These are phyloP conservation scores for Drosophila serrata DNA, from an alignment of 1,140 invertebrate genomes.

Conservation along the genomic window DNA sequence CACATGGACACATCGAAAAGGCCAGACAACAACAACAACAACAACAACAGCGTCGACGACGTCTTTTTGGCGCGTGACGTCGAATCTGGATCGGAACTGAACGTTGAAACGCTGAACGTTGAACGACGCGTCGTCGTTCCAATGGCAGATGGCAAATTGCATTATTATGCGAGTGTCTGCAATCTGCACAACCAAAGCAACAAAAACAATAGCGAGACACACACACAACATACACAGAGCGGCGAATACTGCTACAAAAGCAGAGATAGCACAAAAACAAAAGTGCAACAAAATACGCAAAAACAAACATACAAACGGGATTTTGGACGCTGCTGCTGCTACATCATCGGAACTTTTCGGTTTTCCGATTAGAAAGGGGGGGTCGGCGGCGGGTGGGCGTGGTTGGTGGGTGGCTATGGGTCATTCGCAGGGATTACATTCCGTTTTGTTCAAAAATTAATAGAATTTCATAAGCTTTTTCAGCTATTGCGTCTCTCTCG, in stretches of 20 bases:
- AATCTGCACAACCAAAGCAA: constrained; percentile 72
- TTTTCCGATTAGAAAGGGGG: constrained; percentile 47
- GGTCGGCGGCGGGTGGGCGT: constrained; percentile 1
- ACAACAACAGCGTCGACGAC: constrained; percentile 38
- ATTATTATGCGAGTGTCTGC: constrained; percentile 85
- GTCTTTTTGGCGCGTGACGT: constrained; percentile 83
- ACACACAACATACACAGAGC: constrained; percentile 13
- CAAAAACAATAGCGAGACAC: constrained; percentile 24
- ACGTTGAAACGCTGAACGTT: constrained; percentile 12
- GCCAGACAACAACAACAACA: constrained; percentile 36
- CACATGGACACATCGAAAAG: constrained; percentile 34
- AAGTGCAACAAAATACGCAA: constrained; percentile 77
- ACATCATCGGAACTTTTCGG: constrained; percentile 30
- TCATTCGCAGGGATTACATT: constrained; percentile 66
- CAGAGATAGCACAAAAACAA: constrained; percentile 59
- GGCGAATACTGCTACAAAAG: constrained; percentile 8
- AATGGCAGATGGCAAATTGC: constrained; percentile 80
- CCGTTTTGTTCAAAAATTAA: constrained; percentile 84
- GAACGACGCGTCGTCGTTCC: constrained; percentile 14
- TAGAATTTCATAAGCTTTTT: constrained; percentile 83
- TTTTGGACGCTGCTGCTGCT: constrained; percentile 27
- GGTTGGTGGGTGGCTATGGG: constrained; percentile 3
- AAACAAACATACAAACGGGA: constrained; percentile 58
- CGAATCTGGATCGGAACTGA: constrained; percentile 41
- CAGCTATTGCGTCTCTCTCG: constrained; percentile 34